These are phyloP conservation scores for Sphenodon punctatus DNA, from an alignment of 2,797 vertebrate genomes.

Conservation along the genomic window DNA sequence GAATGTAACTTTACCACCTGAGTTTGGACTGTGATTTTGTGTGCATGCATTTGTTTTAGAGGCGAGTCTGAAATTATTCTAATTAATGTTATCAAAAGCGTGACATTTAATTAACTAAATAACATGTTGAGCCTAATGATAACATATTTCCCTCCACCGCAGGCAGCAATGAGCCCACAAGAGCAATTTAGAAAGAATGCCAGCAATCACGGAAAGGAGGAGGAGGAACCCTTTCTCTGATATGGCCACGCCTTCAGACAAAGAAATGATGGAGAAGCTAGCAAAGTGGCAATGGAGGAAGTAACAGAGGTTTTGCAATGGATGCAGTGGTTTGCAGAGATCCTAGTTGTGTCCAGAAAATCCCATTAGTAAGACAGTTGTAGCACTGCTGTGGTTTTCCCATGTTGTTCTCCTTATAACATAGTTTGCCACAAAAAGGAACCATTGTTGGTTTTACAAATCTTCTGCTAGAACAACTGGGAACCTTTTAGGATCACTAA, in stretches of 20 bases:
- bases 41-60: slow-evolving; percentile 48
- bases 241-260: not conserved
- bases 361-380: slow-evolving; percentile 7
- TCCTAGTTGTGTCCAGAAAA: not conserved
- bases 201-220: slow-evolving; percentile 31
- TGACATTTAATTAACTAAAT: slow-evolving; percentile 78
- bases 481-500: too few species aligned
- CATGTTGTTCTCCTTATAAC: slow-evolving; percentile 7
- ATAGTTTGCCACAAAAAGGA: not conserved
- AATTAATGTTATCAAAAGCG: slow-evolving; percentile 73
- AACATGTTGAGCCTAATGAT: slow-evolving; percentile 70
- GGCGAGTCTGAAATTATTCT: slow-evolving; percentile 52
- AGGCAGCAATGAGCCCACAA: slow-evolving; percentile 51
- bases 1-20: too few species aligned
- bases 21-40: slow-evolving; percentile 34
- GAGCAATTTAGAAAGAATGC: slow-evolving; percentile 39
- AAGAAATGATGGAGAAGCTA: not conserved
- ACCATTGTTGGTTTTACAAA: too few species aligned
- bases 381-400: not conserved
- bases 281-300: not conserved
- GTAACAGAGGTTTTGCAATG: not conserved
- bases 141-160: slow-evolving; percentile 65
- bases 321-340: not conserved
- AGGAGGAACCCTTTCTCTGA: not conserved
- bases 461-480: too few species aligned